Base-by-base conservation (phyloP, 1,140 invertebrate species). In the Brachystomella parvula region DNA sequence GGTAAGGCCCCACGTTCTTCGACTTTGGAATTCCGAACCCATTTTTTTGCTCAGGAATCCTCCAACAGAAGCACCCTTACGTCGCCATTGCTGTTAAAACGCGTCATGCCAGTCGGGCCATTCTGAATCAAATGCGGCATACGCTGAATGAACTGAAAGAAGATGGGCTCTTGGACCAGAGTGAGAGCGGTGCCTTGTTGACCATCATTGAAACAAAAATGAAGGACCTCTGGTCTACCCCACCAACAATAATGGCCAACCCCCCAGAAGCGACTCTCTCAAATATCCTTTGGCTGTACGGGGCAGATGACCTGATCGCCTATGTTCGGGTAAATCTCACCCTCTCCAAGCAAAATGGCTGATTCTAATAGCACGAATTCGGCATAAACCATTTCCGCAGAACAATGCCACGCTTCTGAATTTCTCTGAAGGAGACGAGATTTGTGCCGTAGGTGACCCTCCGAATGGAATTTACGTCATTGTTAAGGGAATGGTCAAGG, bases 21-120 rank as follows among this genome's bases (percentile, higher is more conserved):
- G 21, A 47, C 12, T 44, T 44, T 44, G 6, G 30, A 35, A 32
- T 44, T 39, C 19, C 44, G 24, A 62, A 39, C 19, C 3, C 29
- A 49, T 3, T 47, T 56, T 3, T 28, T 39, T 44, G 2, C 28
- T 35, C 21, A 39, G 32, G 47, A 2, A 24, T 64, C 15, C 35
- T 71, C 2, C 33, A 67, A 21, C 21, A 44, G 44, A 68, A 76
- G 30, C 75, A 79, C 67, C 79, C 79, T 30, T 77, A 76, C 21
- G 77, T 81, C 57, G 80, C 79, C 0, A 72, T 80, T 56, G 78
- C 78, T 3, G 78, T 80, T 3, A 81, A 81, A 70, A 81, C 79
- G 3, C 73, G 79, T 3, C 80, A 81, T 35, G 79, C 80, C 12
- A 77, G 76, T 56, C 71, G 80, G 57, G 75, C 75, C 64, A 78